A percentile compares a stretch with the other conserved stretches of the same genome.
Conservation (phyloP, 1,140 invertebrate species). For the Drosophila tropicalis region DNA sequence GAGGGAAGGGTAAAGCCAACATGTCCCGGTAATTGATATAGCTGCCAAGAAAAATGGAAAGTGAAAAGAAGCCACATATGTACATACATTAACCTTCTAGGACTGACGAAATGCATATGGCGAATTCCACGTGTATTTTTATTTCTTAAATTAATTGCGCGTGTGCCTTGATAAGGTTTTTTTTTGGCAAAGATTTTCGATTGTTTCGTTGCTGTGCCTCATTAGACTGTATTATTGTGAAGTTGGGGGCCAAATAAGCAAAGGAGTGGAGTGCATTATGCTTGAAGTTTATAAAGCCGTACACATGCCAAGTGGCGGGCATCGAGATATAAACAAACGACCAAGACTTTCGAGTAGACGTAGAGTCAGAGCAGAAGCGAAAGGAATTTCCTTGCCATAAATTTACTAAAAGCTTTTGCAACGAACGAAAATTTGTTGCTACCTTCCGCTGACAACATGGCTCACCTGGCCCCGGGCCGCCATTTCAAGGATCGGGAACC, state of each 20-base stretch:
- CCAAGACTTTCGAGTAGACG: conserved; percentile 36
- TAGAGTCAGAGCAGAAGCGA: conserved; percentile 44
- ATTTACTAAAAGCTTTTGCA: conserved; percentile 80
- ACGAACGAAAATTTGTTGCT: conserved; percentile 80
- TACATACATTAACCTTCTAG: neutral
- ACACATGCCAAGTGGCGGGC: conserved; percentile 46
- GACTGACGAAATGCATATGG: conserved; percentile 45
- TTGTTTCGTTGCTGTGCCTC: conserved; percentile 51
- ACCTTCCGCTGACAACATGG: conserved; percentile 77
- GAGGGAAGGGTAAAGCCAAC: conserved; percentile 15
- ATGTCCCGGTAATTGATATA: conserved; percentile 68
- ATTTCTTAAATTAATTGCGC: conserved; percentile 62
- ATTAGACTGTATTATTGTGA: conserved; percentile 34
- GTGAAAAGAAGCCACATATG: conserved; percentile 27
- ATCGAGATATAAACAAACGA: conserved; percentile 70
- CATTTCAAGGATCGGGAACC: neutral
- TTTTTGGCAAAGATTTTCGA: conserved; percentile 30
- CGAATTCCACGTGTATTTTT: conserved; percentile 32
- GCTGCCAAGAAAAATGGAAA: conserved; percentile 25
- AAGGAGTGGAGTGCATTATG: conserved; percentile 53
- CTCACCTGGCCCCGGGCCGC: conserved; percentile 55
- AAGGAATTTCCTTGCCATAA: conserved; percentile 78
- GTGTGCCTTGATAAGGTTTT: conserved; percentile 27
- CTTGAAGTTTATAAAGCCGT: conserved; percentile 51
- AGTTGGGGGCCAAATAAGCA: too few relatives aligned